A percentile compares a stretch with the other conserved stretches of the same genome.
These are phyloP conservation scores for Pseudomyrmex pallidus DNA, from an alignment of 1,140 invertebrate species.

Conservation along the genomic window DNA sequence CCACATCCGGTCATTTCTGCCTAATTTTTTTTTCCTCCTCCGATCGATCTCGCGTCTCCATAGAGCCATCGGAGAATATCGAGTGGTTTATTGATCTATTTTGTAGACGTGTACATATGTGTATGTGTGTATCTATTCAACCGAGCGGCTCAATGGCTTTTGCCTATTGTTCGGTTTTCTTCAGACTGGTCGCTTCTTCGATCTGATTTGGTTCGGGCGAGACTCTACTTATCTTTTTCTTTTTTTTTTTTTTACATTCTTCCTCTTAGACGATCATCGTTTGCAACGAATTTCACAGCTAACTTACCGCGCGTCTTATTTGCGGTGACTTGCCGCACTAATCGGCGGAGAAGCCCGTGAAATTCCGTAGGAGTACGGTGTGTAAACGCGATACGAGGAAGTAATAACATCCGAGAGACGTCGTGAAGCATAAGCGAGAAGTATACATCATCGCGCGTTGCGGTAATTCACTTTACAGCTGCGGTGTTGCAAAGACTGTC, in stretches of 20 bases:
- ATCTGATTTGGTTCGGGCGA: slow-evolving; percentile 62
- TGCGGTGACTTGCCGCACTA: neutral
- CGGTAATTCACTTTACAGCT: slow-evolving; percentile 36
- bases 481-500: neutral
- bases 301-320: slow-evolving; percentile 18
- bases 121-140: slow-evolving; percentile 67
- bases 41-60: slow-evolving; percentile 23
- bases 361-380: neutral
- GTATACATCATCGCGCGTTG: neutral
- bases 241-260: neutral
- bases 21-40: slow-evolving; percentile 71
- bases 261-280: neutral
- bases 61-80: slow-evolving; percentile 75
- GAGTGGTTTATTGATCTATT: slow-evolving; percentile 80
- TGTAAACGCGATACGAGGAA: neutral
- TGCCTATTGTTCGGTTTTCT: slow-evolving; percentile 73
- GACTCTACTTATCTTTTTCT: slow-evolving; percentile 35
- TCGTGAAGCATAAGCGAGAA: neutral
- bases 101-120: slow-evolving; percentile 17
- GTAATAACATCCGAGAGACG: neutral
- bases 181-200: slow-evolving; percentile 59
- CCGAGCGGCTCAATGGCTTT: slow-evolving; percentile 68
- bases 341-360: neutral
- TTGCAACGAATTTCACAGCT: slow-evolving; percentile 18
- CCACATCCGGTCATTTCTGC: slow-evolving; percentile 83